Evolutionary conservation across 1,140 invertebrate species (phyloP).

Genomic region (Holotrichia oblita): DNA sequence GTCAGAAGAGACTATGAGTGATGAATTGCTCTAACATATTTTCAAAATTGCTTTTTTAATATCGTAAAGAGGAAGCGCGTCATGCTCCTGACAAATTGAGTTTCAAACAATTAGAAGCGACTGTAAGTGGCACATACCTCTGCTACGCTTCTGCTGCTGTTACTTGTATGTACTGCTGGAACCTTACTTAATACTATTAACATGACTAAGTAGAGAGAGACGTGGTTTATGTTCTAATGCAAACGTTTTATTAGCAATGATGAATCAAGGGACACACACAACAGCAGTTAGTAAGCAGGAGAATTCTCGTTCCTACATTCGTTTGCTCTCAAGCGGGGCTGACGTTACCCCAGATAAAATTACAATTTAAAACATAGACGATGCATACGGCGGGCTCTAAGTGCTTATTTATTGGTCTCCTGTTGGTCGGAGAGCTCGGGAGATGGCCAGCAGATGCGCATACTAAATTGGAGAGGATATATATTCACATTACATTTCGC

Average conservation of each 20-base stretch:
- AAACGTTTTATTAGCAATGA: constrained; percentile 7
- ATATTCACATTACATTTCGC: background rate
- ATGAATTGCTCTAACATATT: constrained; percentile 6
- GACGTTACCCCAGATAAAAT: background rate
- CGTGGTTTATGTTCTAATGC: background rate
- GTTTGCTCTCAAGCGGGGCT: constrained; percentile 3
- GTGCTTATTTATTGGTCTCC: constrained; percentile 1
- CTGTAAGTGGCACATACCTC: constrained; percentile 2
- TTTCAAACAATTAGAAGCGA: constrained; percentile 13
- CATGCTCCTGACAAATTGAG: background rate
- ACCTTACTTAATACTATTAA: background rate
- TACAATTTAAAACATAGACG: background rate
- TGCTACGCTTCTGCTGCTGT: background rate
- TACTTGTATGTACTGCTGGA: background rate
- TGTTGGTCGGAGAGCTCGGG: background rate
- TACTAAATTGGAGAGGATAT: background rate
- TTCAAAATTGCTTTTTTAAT: constrained; percentile 21
- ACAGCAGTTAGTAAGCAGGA: background rate
- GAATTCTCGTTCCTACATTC: background rate
- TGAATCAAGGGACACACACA: constrained; percentile 11
- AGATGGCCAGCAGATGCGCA: constrained; percentile 4
- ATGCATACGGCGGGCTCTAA: background rate
- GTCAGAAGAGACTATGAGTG: background rate
- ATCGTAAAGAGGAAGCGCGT: constrained; percentile 10
- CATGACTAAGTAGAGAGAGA: background rate